Evolutionary conservation across 2,113 vertebrate genomes (phyloP).

Genomic region (Tretioscincus oriximinensis): DNA sequence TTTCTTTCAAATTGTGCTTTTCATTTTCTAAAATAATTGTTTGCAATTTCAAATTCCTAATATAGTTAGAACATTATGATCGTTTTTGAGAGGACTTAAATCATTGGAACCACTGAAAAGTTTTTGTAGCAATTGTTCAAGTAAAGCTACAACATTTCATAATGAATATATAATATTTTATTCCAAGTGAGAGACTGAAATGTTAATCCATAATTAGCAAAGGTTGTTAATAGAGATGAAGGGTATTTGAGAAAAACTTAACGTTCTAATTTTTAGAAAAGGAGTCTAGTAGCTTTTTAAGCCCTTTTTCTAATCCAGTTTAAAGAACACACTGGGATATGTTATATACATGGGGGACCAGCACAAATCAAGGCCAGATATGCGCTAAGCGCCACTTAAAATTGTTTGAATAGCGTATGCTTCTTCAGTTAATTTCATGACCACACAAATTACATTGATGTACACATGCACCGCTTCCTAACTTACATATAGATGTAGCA

Average conservation of each 20-base stretch:
- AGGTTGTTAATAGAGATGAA: background rate
- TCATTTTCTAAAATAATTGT: constrained; percentile 13
- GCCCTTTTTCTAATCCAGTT: too few species aligned
- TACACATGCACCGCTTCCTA: too few species aligned
- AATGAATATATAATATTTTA: background rate
- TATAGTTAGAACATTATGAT: constrained; percentile 20
- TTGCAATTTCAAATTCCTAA: constrained; percentile 10
- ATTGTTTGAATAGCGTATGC: too few species aligned
- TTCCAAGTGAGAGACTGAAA: background rate
- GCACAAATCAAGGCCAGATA: too few species aligned
- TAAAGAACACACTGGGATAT: too few species aligned
- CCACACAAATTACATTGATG: too few species aligned
- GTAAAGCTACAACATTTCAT: background rate
- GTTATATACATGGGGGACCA: too few species aligned
- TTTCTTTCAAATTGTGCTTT: too few species aligned
- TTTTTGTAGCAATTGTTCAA: background rate
- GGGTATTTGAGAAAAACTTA: background rate
- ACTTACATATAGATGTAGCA: too few species aligned
- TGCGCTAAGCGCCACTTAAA: too few species aligned
- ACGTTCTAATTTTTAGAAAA: background rate
- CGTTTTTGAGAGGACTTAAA: background rate
- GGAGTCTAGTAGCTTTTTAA: too few species aligned
- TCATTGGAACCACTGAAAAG: background rate
- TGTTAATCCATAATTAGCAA: background rate
- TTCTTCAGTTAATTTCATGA: too few species aligned